Evolutionary conservation across 2,888 invertebrate species (phyloP), one percentile per base, ranked within the genome.

Genomic region (Epiblema foenella): DNA sequence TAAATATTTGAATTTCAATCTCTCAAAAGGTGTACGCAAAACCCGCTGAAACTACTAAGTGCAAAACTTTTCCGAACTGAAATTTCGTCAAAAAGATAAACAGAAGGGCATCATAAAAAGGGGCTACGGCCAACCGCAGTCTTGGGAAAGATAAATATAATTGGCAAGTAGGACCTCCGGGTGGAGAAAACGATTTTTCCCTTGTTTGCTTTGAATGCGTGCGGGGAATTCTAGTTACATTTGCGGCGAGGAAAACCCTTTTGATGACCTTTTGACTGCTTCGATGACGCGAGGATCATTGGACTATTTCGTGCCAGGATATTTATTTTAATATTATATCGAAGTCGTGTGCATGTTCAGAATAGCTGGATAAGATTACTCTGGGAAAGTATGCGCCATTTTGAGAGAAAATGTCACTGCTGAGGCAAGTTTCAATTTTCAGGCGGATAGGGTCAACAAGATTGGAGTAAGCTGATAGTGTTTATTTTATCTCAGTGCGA

Each of bases 81-180:
- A 76, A 76, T 79, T 77, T 75, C 73, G 76, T 73, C 78, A 75
- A 78, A 78, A 78, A 80, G 77, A 79, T 81, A 81, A 73, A 81
- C 76, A 76, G 65, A 75, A 69, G 77, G 39, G 57, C 74, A 74
- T 77, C 81, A 80, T 84, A 64, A 82, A 84, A 81, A 79, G 77
- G 79, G 75, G 75, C 71, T 37, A 66, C 49, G 74, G 73, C 75
- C 73, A 75, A 81, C 78, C 80, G 75, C 78, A 79, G 79, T 76
- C 83, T 77, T 75, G 84, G 84, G 85, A 85, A 82, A 79, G 77
- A 85, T 85, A 83, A 78, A 82, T 79, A 81, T 81, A 83, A 85
- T 85, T 83, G 83, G 78, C 72, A 73, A 76, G 74, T 67, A 66
- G 63, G 73, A 74, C 67, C 66, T 73, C 57, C 68, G 71, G 71